Percentiles rank a stretch among this genome's conserved stretches.
phyloP scores from a whole-genome alignment of 1,140 invertebrate genomes.

The Drosophila equinoxialis region DNA sequence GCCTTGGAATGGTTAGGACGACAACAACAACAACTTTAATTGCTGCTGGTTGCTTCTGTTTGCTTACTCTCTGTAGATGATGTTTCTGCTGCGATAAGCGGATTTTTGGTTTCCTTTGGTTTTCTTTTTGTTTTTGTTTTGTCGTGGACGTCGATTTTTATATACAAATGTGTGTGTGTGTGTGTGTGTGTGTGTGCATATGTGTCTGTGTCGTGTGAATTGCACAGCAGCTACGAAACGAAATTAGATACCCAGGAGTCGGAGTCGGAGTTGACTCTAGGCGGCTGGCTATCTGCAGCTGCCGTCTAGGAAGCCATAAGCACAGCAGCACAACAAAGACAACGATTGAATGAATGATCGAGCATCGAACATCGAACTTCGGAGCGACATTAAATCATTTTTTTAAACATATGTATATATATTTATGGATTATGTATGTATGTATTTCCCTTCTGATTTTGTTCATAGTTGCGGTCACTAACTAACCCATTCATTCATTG shows the following conservation, averaged over 20 bases:
- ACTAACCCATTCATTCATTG: not conserved
- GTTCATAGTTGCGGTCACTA: not conserved
- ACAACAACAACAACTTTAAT: not conserved
- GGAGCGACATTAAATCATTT: constrained; percentile 8
- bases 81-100: constrained; percentile 4
- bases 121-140: not conserved
- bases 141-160: constrained; percentile 4
- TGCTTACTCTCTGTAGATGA: constrained; percentile 3
- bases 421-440: not conserved
- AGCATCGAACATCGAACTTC: not conserved
- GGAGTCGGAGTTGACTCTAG: not conserved
- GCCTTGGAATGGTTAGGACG: not conserved
- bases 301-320: constrained; percentile 7
- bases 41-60: constrained; percentile 3
- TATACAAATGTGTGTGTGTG: not conserved
- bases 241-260: constrained; percentile 6
- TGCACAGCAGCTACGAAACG: constrained; percentile 3
- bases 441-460: not conserved
- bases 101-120: not conserved
- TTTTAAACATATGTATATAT: not conserved
- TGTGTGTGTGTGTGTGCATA: not conserved
- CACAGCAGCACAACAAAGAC: not conserved
- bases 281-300: not conserved
- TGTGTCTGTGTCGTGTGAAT: constrained; percentile 7
- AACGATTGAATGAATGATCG: constrained; percentile 1